Conservation (phyloP, 1,140 invertebrate species). For the Drosophila simulans region DNA sequence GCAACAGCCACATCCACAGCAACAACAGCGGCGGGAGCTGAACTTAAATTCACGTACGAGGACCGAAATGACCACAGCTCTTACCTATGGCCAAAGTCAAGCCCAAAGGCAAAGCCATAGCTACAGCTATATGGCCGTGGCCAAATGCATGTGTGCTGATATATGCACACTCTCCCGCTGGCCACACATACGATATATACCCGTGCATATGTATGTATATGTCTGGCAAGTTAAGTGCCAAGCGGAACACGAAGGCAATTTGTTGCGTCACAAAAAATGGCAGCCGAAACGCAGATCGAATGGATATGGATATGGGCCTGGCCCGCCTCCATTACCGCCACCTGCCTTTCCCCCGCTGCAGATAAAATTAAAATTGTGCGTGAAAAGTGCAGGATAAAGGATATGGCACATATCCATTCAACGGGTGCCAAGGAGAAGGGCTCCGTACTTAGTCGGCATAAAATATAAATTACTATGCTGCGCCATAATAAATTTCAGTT, state of each 20-base stretch:
- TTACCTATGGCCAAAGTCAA: conserved; percentile 44
- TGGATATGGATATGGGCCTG: conserved; percentile 13
- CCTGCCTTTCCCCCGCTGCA: conserved; percentile 2
- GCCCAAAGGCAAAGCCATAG: conserved; percentile 27
- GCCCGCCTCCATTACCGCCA: not conserved
- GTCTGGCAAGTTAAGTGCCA: conserved; percentile 65
- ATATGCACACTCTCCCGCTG: conserved; percentile 4
- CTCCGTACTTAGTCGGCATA: conserved; percentile 76
- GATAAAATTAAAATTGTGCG: conserved; percentile 73
- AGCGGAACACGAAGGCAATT: conserved; percentile 65
- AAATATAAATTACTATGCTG: conserved; percentile 81
- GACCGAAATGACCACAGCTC: conserved; percentile 55
- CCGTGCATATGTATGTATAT: conserved; percentile 1
- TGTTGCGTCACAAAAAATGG: conserved; percentile 59
- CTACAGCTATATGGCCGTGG: conserved; percentile 2
- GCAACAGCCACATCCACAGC: not conserved
- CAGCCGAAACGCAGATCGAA: conserved; percentile 32
- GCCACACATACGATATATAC: not conserved
- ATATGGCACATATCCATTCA: conserved; percentile 35
- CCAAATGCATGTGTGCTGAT: conserved; percentile 29
- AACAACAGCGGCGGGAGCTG: conserved; percentile 6
- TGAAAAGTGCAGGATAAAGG: conserved; percentile 50
- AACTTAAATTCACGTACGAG: conserved; percentile 52
- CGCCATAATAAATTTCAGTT: conserved; percentile 82
- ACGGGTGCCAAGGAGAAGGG: conserved; percentile 12